Conservation (phyloP, 64 coral and sea anemone genomes). For the Trachythela sp. region DNA sequence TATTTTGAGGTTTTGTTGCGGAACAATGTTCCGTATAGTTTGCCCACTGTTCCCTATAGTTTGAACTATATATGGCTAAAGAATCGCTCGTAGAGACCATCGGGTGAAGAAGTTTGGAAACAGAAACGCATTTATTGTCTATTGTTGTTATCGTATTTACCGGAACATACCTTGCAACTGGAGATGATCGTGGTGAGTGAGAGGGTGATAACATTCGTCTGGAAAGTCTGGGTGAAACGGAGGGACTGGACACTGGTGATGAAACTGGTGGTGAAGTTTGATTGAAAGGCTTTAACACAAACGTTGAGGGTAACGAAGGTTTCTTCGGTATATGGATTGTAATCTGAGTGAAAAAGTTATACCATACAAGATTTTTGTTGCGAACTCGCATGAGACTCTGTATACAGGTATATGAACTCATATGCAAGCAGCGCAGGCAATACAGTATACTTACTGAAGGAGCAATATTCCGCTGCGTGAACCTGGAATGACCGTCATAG, state of each 20-base stretch:
- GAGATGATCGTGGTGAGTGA: neutral
- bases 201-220: neutral
- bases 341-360: neutral
- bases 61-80: too few relatives aligned
- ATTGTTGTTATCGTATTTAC: too few relatives aligned
- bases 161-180: neutral
- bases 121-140: too few relatives aligned
- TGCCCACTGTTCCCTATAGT: too few relatives aligned
- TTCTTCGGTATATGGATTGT: neutral
- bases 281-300: slow-evolving; percentile 13
- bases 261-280: neutral
- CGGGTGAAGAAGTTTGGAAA: too few relatives aligned
- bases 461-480: neutral
- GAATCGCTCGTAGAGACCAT: too few relatives aligned
- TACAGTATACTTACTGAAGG: neutral
- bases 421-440: neutral
- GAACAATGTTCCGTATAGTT: too few relatives aligned
- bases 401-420: too few relatives aligned
- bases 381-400: too few relatives aligned
- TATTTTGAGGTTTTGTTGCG: too few relatives aligned
- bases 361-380: neutral
- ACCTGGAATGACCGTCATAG: neutral
- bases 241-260: slow-evolving; percentile 3
- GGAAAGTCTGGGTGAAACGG: neutral
- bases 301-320: neutral